Evolutionary conservation across 2,113 vertebrate species (phyloP), one percentile per base, ranked within the genome.

Genomic region (Myiagra hebetior): DNA sequence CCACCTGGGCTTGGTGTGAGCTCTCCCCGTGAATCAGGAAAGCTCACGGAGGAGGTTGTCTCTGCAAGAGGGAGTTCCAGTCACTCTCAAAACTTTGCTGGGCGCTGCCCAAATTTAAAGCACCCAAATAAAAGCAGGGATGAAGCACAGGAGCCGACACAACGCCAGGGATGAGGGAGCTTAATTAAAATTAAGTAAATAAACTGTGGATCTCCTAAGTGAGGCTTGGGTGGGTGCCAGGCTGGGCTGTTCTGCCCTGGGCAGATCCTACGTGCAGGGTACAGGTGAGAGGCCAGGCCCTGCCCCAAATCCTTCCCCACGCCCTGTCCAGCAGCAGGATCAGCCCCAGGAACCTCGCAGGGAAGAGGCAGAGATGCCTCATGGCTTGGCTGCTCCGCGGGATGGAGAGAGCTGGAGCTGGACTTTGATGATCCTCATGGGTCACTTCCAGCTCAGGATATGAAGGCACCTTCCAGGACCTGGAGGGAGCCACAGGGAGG

Each of bases 31-130:
- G 31, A 15, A 8, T 2, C 42, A 9, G 2, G 39, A 22, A 47
- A 56, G 17, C n/a, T 72, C 30, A 2, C 0, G 5, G 59, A 28
- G 9, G 35, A 31, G 4, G 28, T 0, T 16, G 46, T 4, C 12
- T 19, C 21, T 6, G 37, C 33, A 26, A 35, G 2, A 53, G 59
- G 37, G 9, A 49, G 31, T 13, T 27, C 23, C 59, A 33, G 64
- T 22, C 67, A 7, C 46, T 65, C 28, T 30, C 10, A 0, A 24
- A 41, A 31, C 2, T 11, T 1, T 28, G 44, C 67, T 33, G 82
- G 49, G 72, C 2, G 5, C 77, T 70, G 87, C 68, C 52, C 42
- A 1, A 16, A 19, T 31, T 24, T 10, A 10, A 47, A 72, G 23
- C 6, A 5, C 26, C 2, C 6, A 31, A 7, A 50, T 13, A 27